phyloP scores from a whole-genome alignment of 2,888 invertebrate species.

The Stenichneumon culpator region DNA sequence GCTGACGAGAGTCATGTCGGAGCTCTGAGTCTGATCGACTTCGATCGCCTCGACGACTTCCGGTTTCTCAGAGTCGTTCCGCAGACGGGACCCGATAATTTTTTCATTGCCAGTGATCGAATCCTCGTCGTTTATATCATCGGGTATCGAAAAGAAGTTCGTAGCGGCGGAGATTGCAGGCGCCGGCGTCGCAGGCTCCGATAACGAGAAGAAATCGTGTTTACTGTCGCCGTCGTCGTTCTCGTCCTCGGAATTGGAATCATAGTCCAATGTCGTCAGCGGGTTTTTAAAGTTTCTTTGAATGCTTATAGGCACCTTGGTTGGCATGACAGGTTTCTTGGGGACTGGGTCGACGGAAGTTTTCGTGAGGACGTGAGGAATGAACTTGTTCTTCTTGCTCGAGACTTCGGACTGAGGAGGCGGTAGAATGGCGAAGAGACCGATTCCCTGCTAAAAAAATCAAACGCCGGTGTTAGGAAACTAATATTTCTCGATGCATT shows the following conservation, averaged over 20 bases:
- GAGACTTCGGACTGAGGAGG: slow-evolving; percentile 87
- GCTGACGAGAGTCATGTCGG: slow-evolving; percentile 80
- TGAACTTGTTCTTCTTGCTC: slow-evolving; percentile 82
- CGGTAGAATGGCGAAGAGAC: slow-evolving; percentile 90
- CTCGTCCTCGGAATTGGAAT: slow-evolving; percentile 82
- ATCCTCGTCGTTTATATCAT: slow-evolving; percentile 1
- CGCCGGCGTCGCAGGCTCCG: slow-evolving; percentile 65
- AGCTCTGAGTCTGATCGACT: slow-evolving; percentile 29
- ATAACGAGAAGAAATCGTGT: slow-evolving; percentile 82
- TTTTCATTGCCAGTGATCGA: not conserved
- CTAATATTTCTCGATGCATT: slow-evolving; percentile 73
- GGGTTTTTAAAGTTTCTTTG: slow-evolving; percentile 70
- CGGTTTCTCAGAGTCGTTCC: not conserved
- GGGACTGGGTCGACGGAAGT: slow-evolving; percentile 74
- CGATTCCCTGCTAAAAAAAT: slow-evolving; percentile 87
- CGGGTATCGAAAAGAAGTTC: slow-evolving; percentile 55
- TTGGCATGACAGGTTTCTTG: not conserved
- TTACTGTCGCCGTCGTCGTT: slow-evolving; percentile 73
- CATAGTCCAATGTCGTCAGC: slow-evolving; percentile 74
- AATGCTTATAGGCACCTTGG: slow-evolving; percentile 14
- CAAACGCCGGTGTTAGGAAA: slow-evolving; percentile 47
- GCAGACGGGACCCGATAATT: not conserved
- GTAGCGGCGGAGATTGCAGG: not conserved
- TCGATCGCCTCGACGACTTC: slow-evolving; percentile 5
- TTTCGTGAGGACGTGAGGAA: slow-evolving; percentile 86